These are phyloP conservation scores for Lanius ludovicianus DNA, from an alignment of 2,113 vertebrate species.

Conservation along the genomic window DNA sequence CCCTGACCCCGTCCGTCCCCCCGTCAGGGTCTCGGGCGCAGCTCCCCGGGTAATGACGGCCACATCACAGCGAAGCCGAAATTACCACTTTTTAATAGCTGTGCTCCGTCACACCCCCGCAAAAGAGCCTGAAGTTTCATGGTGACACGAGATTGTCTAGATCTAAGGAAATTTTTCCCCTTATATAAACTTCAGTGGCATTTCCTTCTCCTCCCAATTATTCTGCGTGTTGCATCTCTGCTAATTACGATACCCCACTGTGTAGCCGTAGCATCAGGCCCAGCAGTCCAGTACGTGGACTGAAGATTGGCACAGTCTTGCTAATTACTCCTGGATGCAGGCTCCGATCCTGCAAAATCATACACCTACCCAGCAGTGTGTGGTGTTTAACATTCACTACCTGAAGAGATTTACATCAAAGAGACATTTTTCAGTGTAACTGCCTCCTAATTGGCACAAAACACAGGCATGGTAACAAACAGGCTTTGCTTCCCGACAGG, in stretches of 20 bases:
- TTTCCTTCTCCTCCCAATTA: slow-evolving; percentile 42
- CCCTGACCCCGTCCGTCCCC: no score
- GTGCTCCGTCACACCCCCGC: background rate
- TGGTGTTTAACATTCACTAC: slow-evolving; percentile 58
- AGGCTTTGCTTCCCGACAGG: background rate
- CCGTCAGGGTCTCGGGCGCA: background rate
- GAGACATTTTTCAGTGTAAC: slow-evolving; percentile 14
- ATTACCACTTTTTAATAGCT: background rate
- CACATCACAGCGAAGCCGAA: background rate
- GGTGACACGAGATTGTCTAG: background rate
- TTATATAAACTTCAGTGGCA: background rate
- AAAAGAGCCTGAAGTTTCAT: background rate
- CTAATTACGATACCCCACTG: slow-evolving; percentile 26
- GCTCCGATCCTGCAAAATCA: slow-evolving; percentile 22
- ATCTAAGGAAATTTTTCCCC: background rate
- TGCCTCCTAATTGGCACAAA: slow-evolving; percentile 55
- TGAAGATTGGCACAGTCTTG: slow-evolving; percentile 9
- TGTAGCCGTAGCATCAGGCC: background rate
- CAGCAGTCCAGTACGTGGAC: background rate
- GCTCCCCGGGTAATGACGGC: background rate
- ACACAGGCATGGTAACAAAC: slow-evolving; percentile 25
- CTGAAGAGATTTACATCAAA: slow-evolving; percentile 59
- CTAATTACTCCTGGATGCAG: slow-evolving; percentile 25
- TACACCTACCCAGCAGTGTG: background rate
- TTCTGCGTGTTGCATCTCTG: slow-evolving; percentile 4